Conservation (phyloP, 2,113 vertebrate species). For the Mus spicilegus region DNA sequence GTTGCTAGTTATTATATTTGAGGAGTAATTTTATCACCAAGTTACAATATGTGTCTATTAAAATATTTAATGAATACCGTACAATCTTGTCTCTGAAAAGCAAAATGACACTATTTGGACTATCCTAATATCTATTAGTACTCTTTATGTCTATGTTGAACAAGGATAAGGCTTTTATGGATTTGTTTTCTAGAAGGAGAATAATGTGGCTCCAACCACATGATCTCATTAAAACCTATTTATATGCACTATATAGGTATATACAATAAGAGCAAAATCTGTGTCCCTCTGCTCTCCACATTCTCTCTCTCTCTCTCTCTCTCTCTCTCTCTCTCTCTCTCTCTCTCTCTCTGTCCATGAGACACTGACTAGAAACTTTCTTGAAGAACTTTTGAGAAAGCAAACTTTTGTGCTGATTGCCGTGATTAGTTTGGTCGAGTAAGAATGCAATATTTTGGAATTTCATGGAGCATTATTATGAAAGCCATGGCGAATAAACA, state of each 20-base stretch:
- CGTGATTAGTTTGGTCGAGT: constrained; percentile 42
- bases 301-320: background rate
- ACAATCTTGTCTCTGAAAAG: no score
- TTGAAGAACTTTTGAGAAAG: background rate
- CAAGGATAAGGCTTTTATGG: background rate
- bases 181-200: background rate
- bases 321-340: no score
- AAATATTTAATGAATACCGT: background rate
- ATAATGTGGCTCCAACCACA: background rate
- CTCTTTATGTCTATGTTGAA: background rate
- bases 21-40: background rate
- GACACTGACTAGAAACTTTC: constrained; percentile 9
- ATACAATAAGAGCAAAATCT: background rate
- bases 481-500: constrained; percentile 51
- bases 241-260: background rate
- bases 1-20: background rate
- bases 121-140: background rate
- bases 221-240: background rate
- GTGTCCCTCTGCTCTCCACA: background rate
- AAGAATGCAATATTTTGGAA: constrained; percentile 56
- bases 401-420: constrained; percentile 44
- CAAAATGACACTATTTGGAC: background rate
- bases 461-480: constrained; percentile 43
- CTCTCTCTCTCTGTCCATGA: background rate
- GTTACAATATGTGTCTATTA: background rate